A percentile compares a stretch with the other conserved stretches of the same genome.
Conservation (phyloP, 2,888 invertebrate species). For the Amblyteles armatorius region DNA sequence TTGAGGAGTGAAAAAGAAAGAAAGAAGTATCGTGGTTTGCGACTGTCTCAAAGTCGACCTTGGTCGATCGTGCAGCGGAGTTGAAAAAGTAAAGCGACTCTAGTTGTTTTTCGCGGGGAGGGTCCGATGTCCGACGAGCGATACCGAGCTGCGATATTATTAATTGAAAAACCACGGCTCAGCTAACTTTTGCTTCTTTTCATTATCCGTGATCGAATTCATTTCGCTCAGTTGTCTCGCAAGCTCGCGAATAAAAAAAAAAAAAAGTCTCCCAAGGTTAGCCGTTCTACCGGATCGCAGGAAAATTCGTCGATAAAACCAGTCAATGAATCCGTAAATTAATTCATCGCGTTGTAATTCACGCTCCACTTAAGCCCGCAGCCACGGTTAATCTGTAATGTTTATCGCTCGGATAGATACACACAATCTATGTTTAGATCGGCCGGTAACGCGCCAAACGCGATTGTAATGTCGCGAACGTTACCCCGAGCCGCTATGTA, state of each 20-base stretch:
- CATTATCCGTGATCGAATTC: neutral
- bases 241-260: neutral
- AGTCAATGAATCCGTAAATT: slow-evolving; percentile 38
- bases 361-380: slow-evolving; percentile 37
- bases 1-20: slow-evolving; percentile 4
- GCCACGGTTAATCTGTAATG: slow-evolving; percentile 30
- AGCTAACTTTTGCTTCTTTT: neutral
- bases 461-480: slow-evolving; percentile 46
- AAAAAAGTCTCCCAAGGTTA: slow-evolving; percentile 38
- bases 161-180: neutral
- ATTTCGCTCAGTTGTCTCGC: neutral
- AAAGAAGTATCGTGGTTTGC: neutral
- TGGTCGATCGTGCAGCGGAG: slow-evolving; percentile 4
- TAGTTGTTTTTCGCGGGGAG: neutral
- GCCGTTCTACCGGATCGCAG: neutral
- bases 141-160: neutral
- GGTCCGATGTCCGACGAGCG: neutral
- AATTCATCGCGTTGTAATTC: slow-evolving; percentile 33
- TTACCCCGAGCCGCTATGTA: slow-evolving; percentile 22
- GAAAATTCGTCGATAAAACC: slow-evolving; percentile 31
- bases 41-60: neutral
- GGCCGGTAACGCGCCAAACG: neutral
- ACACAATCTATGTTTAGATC: neutral
- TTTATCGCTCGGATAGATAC: slow-evolving; percentile 12
- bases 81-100: neutral